Evolutionary conservation across 2,888 invertebrate genomes (phyloP).

Genomic region (Aspidapion aeneum): DNA sequence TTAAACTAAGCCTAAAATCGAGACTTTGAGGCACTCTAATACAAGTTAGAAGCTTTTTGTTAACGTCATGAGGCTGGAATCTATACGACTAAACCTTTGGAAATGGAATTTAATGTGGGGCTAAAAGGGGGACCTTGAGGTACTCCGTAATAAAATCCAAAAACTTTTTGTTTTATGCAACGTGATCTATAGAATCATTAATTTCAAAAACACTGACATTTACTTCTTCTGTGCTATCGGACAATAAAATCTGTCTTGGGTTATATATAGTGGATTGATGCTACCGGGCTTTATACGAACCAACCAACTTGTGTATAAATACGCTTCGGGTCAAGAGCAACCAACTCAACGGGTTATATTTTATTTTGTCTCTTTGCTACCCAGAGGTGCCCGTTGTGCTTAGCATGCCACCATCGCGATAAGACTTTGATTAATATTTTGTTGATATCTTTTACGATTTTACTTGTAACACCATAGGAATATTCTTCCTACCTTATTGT

Average conservation of each 20-base stretch:
- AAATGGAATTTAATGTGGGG: too few relatives aligned
- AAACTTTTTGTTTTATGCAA: too few relatives aligned
- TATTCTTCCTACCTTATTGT: background rate
- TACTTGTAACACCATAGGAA: background rate
- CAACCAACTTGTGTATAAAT: conserved; percentile 26
- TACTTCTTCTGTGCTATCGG: conserved; percentile 1
- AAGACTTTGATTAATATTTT: background rate
- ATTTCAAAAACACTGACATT: too few relatives aligned
- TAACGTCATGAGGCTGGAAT: too few relatives aligned
- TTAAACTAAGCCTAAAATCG: too few relatives aligned
- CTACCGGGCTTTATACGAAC: conserved; percentile 43
- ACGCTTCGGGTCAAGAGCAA: background rate
- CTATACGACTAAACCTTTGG: too few relatives aligned
- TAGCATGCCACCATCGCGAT: background rate
- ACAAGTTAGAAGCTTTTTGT: too few relatives aligned
- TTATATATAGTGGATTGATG: conserved; percentile 39
- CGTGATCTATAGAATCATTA: too few relatives aligned
- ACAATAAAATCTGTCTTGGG: conserved; percentile 41
- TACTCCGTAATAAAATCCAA: too few relatives aligned
- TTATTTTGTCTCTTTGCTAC: conserved; percentile 2
- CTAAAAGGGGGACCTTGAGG: too few relatives aligned
- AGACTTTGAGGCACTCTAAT: too few relatives aligned
- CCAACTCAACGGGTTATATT: conserved; percentile 4
- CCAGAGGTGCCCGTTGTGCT: background rate
- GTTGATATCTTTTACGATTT: background rate